Conservation (phyloP, 2,113 vertebrate species). For the Sphaerodactylus townsendi region DNA sequence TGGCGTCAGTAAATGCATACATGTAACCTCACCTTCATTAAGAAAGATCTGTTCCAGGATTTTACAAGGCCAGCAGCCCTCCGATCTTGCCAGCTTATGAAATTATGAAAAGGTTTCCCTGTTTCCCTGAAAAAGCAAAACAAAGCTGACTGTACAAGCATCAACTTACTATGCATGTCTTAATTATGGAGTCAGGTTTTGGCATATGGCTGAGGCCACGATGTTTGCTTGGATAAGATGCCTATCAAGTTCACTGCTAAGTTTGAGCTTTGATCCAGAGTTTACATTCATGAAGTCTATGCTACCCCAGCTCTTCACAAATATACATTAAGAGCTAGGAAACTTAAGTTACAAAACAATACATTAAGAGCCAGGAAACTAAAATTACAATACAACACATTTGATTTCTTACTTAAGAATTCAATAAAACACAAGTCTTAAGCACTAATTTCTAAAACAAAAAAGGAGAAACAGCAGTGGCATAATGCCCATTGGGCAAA, state of each 20-base stretch:
- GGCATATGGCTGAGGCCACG: neutral
- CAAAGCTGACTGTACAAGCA: neutral
- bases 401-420: neutral
- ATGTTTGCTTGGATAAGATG: neutral
- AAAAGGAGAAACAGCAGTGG: no score
- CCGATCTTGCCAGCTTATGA: conserved; percentile 96
- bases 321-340: no score
- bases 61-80: conserved; percentile 85
- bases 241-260: neutral
- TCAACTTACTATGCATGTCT: neutral
- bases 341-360: neutral
- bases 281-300: no score
- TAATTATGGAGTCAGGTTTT: no score
- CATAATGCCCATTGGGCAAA: no score
- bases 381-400: neutral
- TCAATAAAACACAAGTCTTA: neutral
- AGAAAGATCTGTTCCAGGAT: conserved; percentile 90
- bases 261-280: no score
- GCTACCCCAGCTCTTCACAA: no score
- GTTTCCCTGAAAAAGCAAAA: conserved; percentile 80
- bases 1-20: neutral
- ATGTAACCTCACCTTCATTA: conserved; percentile 82
- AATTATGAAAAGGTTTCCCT: conserved; percentile 94
- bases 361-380: no score
- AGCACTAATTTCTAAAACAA: neutral